These are phyloP conservation scores for Rhabdophis nuchalis DNA, from an alignment of 2,797 vertebrate genomes.

Conservation along the genomic window DNA sequence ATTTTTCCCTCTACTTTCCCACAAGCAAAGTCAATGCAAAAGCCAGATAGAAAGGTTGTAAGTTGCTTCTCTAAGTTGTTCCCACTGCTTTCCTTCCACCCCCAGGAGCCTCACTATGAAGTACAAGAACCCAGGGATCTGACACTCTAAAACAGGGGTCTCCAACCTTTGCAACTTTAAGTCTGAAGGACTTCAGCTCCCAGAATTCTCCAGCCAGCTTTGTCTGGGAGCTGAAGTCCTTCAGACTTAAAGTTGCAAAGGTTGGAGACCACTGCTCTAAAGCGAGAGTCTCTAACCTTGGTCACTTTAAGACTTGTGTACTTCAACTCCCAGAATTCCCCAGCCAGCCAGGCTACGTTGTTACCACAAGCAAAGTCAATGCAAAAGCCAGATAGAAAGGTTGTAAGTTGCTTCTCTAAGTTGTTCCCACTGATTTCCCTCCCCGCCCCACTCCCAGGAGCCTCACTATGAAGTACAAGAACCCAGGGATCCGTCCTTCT, in stretches of 20 bases:
- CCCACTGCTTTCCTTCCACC: fast-evolving
- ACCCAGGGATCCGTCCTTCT: neutral
- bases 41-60: neutral
- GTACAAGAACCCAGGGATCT: neutral
- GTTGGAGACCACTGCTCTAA: too few relatives aligned
- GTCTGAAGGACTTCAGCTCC: too few relatives aligned
- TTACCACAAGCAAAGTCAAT: too few relatives aligned
- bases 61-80: neutral
- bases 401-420: neutral
- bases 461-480: neutral
- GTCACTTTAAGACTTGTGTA: too few relatives aligned
- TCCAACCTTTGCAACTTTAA: too few relatives aligned
- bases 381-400: neutral
- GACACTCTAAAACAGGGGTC: too few relatives aligned
- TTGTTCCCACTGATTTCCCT: neutral
- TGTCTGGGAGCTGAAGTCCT: too few relatives aligned
- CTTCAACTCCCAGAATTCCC: too few relatives aligned
- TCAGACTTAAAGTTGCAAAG: too few relatives aligned
- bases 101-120: neutral
- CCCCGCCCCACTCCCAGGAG: neutral
- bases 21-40: neutral
- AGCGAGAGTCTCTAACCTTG: too few relatives aligned
- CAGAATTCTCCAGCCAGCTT: too few relatives aligned
- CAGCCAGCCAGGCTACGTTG: too few relatives aligned
- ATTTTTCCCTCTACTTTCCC: neutral